Evolutionary conservation across 2,888 invertebrate species (phyloP).

Genomic region (Diabrotica balteata): DNA sequence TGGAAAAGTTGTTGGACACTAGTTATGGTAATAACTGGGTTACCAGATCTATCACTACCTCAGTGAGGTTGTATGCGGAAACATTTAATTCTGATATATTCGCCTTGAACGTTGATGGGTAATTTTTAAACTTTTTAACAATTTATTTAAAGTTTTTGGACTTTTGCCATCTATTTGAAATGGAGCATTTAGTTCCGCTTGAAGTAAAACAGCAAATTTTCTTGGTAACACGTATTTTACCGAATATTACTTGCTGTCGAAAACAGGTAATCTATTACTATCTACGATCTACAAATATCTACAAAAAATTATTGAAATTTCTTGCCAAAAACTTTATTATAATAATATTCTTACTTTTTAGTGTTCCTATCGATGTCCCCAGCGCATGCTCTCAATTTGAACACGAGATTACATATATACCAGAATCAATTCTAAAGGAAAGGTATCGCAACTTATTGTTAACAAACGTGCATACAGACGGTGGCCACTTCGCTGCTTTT

Average conservation of each 20-base stretch:
- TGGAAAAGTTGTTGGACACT: constrained; percentile 79
- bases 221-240: no score
- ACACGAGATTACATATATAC: constrained; percentile 69
- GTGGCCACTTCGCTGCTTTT: constrained; percentile 49
- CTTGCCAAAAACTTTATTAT: neutral
- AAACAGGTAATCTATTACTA: no score
- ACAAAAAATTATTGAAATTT: neutral
- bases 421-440: constrained; percentile 58
- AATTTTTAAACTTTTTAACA: neutral
- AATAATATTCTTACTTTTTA: constrained; percentile 59
- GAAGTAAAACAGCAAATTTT: no score
- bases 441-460: constrained; percentile 39
- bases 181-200: no score
- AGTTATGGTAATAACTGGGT: constrained; percentile 87
- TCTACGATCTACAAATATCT: no score
- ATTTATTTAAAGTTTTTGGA: no score
- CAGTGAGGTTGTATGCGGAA: constrained; percentile 79
- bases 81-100: constrained; percentile 51
- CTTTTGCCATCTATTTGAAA: no score
- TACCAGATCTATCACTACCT: constrained; percentile 75
- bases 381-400: constrained; percentile 78
- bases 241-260: no score
- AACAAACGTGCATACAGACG: constrained; percentile 56
- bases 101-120: constrained; percentile 17
- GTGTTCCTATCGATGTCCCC: constrained; percentile 71